Evolutionary conservation across 2,113 vertebrate genomes (phyloP).

Genomic region (Rissa tridactyla): DNA sequence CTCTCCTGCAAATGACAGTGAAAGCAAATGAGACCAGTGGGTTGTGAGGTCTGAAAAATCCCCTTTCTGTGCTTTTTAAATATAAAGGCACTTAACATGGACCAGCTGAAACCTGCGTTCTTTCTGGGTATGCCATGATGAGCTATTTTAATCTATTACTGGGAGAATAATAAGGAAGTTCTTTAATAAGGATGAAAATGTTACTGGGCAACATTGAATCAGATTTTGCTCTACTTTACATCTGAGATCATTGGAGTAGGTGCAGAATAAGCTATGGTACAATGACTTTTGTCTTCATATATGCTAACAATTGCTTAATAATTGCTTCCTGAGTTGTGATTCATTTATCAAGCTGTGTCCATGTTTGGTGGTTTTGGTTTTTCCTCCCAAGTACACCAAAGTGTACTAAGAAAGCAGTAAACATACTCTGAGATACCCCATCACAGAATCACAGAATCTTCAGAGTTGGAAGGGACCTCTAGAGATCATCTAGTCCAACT

Average conservation of each 20-base stretch:
- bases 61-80: not conserved
- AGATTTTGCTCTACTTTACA: not conserved
- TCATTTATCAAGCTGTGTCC: not conserved
- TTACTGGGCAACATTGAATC: not conserved
- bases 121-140: not conserved
- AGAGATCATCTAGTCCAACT: too few relatives aligned
- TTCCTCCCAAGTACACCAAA: not conserved
- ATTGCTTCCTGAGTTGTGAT: not conserved
- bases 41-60: not conserved
- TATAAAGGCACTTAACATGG: not conserved
- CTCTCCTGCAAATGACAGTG: not conserved
- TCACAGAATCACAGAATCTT: too few relatives aligned
- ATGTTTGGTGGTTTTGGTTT: accelerated
- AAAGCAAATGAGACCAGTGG: not conserved
- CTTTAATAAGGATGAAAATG: not conserved
- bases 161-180: not conserved
- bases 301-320: not conserved
- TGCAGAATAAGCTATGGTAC: not conserved
- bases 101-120: not conserved
- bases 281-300: not conserved
- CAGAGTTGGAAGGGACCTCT: too few relatives aligned
- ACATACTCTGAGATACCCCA: not conserved
- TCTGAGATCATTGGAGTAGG: not conserved
- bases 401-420: not conserved
- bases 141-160: not conserved